Conservation (phyloP, 2,888 invertebrate species). For the Epistrophe eligans region DNA sequence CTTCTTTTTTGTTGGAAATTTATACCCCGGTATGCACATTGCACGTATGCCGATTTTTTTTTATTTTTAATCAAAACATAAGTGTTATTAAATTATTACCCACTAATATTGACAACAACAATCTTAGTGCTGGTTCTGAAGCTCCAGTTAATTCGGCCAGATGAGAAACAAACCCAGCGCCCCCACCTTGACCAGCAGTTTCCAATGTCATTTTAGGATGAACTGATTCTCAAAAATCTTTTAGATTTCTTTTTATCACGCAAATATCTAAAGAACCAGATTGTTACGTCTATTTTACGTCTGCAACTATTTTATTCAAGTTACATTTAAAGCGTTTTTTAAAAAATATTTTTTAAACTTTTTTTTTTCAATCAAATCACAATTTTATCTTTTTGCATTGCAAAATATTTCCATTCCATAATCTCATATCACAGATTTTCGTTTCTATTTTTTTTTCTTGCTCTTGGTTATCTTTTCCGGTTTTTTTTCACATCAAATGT, state of each 20-base stretch:
- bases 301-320: not conserved
- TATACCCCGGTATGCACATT: not conserved
- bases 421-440: not conserved
- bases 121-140: conserved; percentile 87
- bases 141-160: conserved; percentile 85
- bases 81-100: conserved; percentile 84
- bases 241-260: too few species aligned
- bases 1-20: not conserved
- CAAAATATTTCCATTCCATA: not conserved
- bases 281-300: not conserved
- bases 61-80: not conserved
- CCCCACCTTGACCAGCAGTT: not conserved
- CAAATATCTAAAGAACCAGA: not conserved
- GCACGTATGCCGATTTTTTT: not conserved
- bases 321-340: not conserved
- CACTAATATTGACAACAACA: conserved; percentile 87
- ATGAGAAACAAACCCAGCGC: conserved; percentile 55
- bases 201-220: conserved; percentile 19
- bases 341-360: not conserved
- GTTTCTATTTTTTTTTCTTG: not conserved
- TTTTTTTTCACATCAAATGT: not conserved
- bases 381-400: not conserved
- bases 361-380: not conserved
- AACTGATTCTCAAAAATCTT: too few species aligned
- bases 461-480: not conserved